Conservation (phyloP, 2,797 vertebrate species). For the Zenarchopterus dispar region DNA sequence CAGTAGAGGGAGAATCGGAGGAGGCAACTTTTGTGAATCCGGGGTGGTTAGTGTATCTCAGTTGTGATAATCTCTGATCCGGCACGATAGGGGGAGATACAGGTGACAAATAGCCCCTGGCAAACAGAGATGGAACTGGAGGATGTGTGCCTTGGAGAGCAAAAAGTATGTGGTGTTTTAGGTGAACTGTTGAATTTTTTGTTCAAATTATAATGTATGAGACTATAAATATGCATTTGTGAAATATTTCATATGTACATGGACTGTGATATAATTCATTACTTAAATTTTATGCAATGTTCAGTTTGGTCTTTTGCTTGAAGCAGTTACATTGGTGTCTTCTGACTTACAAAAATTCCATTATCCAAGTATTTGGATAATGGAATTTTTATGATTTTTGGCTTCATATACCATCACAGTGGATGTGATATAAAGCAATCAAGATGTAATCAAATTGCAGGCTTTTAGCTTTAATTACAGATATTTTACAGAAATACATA, state of each 20-base stretch:
- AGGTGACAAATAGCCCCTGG: constrained; percentile 57
- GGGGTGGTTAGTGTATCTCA: constrained; percentile 17
- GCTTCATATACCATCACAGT: too few relatives aligned
- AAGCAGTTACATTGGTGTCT: not conserved
- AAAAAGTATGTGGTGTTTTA: constrained; percentile 21
- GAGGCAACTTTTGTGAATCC: constrained; percentile 19
- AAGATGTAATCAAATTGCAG: too few relatives aligned
- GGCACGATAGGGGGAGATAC: constrained; percentile 42
- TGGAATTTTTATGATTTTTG: too few relatives aligned
- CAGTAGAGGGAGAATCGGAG: not conserved
- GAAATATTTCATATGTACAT: not conserved
- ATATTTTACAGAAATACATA: too few relatives aligned
- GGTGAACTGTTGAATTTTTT: constrained; percentile 9
- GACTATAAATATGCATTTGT: not conserved
- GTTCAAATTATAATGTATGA: not conserved
- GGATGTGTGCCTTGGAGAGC: constrained; percentile 11
- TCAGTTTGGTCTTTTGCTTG: not conserved
- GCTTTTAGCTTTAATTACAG: too few relatives aligned
- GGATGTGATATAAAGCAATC: too few relatives aligned
- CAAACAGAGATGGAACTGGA: constrained; percentile 36
- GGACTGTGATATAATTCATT: not conserved
- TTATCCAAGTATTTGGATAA: too few relatives aligned
- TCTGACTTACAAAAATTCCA: too few relatives aligned
- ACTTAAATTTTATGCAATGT: not conserved
- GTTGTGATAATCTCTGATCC: constrained; percentile 48